A percentile compares a stretch with the other conserved stretches of the same genome.
Conservation (phyloP, 2,797 vertebrate species). For the Esox lucius region DNA sequence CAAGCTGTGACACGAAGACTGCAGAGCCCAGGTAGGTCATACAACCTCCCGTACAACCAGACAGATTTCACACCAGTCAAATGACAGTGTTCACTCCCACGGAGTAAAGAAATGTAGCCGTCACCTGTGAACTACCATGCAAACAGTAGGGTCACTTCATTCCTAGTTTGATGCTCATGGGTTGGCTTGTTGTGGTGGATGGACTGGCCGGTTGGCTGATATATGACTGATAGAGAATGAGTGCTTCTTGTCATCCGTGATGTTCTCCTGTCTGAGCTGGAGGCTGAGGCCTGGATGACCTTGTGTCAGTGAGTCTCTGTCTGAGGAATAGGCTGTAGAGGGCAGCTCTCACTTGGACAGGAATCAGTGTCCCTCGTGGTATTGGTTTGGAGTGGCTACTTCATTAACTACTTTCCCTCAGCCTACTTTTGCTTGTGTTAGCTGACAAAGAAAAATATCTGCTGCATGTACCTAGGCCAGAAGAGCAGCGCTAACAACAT, state of each 20-base stretch:
- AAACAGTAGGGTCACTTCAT: neutral
- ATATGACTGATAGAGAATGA: neutral
- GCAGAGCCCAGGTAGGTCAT: slow-evolving; percentile 36
- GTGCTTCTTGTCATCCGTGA: neutral
- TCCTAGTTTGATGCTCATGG: neutral
- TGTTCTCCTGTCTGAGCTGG: neutral
- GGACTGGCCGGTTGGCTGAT: neutral
- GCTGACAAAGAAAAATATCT: neutral
- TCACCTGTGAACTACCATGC: neutral
- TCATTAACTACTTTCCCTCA: neutral
- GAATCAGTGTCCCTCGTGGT: neutral
- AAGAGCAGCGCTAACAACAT: neutral
- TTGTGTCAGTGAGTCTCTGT: slow-evolving; percentile 3
- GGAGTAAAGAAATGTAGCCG: neutral
- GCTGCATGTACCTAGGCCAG: neutral
- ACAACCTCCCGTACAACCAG: neutral
- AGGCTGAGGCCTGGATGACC: neutral
- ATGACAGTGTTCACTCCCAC: neutral
- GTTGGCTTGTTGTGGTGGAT: neutral
- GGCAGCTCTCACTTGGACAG: neutral
- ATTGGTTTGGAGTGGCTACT: neutral
- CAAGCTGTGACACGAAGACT: neutral
- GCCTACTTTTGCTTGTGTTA: neutral
- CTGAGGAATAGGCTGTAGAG: neutral
- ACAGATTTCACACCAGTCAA: neutral